Conservation (phyloP, 2,797 vertebrate genomes). For the Apodemus agrarius region DNA sequence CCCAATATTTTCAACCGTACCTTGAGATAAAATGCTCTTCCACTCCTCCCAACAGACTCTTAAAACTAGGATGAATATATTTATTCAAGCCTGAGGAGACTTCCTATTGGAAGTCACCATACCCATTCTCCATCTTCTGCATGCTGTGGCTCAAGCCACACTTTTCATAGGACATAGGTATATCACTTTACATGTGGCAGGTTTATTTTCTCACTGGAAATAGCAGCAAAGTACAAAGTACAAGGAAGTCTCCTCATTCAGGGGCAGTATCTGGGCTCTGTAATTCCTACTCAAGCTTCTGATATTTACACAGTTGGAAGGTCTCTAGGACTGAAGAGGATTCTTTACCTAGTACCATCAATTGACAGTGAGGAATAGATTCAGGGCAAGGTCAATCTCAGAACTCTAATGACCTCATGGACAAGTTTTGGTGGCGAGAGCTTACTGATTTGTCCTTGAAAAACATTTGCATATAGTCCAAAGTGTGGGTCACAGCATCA, state of each 20-base stretch:
- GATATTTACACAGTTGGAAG: background rate
- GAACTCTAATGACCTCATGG: background rate
- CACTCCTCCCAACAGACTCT: accelerated
- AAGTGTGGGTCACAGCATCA: no score
- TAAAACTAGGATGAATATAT: background rate
- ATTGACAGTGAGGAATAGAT: background rate
- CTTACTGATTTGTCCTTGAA: background rate
- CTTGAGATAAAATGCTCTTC: background rate
- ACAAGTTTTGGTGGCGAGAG: accelerated
- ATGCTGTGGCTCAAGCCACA: background rate
- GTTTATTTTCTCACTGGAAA: background rate
- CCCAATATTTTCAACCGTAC: background rate
- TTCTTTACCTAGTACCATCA: background rate
- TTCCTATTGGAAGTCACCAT: background rate
- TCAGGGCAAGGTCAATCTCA: background rate
- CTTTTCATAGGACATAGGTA: background rate
- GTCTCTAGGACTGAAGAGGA: background rate
- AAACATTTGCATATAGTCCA: background rate
- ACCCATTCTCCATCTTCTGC: accelerated
- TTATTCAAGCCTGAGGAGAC: background rate
- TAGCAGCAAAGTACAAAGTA: background rate
- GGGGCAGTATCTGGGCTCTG: background rate
- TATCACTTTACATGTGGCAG: background rate
- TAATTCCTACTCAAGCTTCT: background rate
- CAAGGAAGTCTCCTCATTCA: background rate